These are phyloP conservation scores for Tragelaphus oryx DNA, from an alignment of 2,797 vertebrate species.

Conservation along the genomic window DNA sequence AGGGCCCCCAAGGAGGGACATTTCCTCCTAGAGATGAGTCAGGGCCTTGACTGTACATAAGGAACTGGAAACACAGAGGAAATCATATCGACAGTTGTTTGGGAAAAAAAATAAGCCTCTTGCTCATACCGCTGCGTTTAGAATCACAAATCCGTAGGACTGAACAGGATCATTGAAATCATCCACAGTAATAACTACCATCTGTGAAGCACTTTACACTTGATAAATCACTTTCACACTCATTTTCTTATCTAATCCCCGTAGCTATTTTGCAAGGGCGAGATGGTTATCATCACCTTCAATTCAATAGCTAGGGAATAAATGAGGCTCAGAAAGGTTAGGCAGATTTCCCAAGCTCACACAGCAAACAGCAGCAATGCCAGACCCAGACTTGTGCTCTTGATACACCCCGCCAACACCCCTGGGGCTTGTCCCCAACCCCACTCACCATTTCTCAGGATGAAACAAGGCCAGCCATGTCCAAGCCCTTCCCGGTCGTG, in stretches of 20 bases:
- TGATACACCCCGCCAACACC: neutral
- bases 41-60: neutral
- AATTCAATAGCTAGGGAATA: neutral
- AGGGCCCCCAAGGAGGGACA: neutral
- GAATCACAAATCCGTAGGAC: slow-evolving; percentile 22
- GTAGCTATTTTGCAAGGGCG: neutral
- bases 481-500: neutral
- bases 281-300: neutral
- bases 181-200: slow-evolving; percentile 9
- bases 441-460: neutral
- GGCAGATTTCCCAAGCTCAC: neutral
- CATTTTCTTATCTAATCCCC: neutral
- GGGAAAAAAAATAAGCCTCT: neutral
- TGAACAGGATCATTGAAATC: neutral
- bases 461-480: neutral
- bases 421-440: neutral
- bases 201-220: neutral
- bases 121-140: neutral
- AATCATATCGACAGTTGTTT: neutral
- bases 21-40: neutral
- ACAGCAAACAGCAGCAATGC: neutral
- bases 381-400: neutral
- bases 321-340: neutral
- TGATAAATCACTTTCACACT: slow-evolving; percentile 14
- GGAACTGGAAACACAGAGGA: neutral